Base-by-base conservation (phyloP, 2,113 vertebrate genomes). In the Sinocyclocheilus anophthalmus region DNA sequence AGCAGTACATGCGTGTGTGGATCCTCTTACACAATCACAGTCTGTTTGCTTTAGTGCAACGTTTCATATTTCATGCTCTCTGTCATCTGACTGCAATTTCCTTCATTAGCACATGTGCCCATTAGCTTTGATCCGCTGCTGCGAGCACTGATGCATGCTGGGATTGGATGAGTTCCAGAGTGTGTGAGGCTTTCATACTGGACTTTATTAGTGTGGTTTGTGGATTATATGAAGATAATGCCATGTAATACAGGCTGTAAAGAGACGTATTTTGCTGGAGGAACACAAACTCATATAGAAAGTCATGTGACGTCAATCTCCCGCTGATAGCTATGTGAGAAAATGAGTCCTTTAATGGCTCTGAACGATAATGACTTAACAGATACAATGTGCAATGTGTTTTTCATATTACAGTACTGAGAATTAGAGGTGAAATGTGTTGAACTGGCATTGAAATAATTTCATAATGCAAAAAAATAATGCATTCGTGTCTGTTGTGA, bases 131-230 rank as follows among this genome's bases (percentile, higher is more conserved):
- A 78, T 78, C 50, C 24, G 24, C 13, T 53, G 45, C 42, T 26
- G 7, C 3, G 13, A 48, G 73, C 75, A 30, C 48, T 37, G 76
- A 79, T 79, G 55, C 77, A 72, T 72, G 72, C 72, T 84, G 82
- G 55, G 72, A 75, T 61, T 72, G 48, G 11, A 53, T 42, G 37
- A 18, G 12, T 45, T 57, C 37, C 18, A 59, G 18, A 76, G 7
- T 61, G 24, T 86, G 39, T 81, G 55, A 48, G 61, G 65, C 67
- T 33, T 26, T 16, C 22, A 57, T n/a, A 61, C 0, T 0, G 20
- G n/a, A 3, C 53, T 53, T 55, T 61, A 39, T 39, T 79, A 14
- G 24, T 76, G 45, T 39, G 6, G 30, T 59, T n/a, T 79, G 30
- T 37, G 11, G 53, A 59, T 13, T 57, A 14, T 37, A 59, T 59